Percentiles rank a stretch among this genome's conserved stretches.
Evolutionary conservation across 2,113 vertebrate genomes (phyloP).

Genomic region (Notiomystis cincta): DNA sequence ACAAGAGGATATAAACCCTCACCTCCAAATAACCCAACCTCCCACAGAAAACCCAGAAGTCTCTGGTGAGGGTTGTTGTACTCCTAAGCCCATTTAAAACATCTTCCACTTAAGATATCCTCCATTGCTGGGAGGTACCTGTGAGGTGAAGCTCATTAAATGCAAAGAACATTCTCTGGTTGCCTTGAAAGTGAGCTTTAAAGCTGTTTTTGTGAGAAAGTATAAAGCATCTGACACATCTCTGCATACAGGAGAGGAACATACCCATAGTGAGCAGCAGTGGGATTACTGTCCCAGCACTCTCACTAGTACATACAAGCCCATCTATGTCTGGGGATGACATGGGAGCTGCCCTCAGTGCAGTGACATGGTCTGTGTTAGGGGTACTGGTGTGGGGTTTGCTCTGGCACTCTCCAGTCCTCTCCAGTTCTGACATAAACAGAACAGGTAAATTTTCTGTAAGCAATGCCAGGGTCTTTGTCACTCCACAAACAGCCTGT

Average conservation of each 20-base stretch:
- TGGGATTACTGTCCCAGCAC: background rate
- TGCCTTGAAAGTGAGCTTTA: background rate
- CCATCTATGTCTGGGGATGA: fast-evolving
- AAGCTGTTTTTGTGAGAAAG: background rate
- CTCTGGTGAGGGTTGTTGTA: background rate
- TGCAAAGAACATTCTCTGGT: background rate
- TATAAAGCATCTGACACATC: background rate
- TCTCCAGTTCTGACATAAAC: background rate
- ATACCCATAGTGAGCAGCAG: background rate
- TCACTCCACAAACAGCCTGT: background rate
- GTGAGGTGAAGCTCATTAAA: background rate
- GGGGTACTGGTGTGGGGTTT: background rate
- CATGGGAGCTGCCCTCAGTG: background rate
- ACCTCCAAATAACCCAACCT: background rate
- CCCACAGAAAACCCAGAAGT: background rate
- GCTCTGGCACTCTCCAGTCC: background rate
- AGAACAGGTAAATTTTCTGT: background rate
- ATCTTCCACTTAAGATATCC: background rate
- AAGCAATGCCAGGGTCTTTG: background rate
- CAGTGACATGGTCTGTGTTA: background rate
- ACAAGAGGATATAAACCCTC: background rate
- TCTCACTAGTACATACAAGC: fast-evolving
- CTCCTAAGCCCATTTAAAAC: background rate
- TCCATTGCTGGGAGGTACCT: background rate
- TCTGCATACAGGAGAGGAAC: background rate